Conservation (phyloP, 2,113 vertebrate species). For the Hyperopisus bebe region DNA sequence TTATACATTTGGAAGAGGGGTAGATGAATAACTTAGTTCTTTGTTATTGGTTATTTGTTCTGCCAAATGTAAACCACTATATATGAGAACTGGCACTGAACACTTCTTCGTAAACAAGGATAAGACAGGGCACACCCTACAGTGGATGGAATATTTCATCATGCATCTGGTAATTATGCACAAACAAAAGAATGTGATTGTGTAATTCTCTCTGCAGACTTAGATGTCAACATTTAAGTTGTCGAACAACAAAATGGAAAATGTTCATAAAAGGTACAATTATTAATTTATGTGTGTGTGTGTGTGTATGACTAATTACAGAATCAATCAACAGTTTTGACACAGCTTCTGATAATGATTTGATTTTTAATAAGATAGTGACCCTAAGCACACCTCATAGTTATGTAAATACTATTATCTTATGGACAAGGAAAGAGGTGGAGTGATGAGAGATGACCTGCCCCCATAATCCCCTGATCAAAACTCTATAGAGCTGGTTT, state of each 20-base stretch:
- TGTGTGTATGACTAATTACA: background rate
- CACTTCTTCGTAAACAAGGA: background rate
- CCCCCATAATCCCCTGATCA: background rate
- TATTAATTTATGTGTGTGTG: background rate
- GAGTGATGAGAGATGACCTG: background rate
- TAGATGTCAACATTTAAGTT: background rate
- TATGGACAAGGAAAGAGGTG: too few species aligned
- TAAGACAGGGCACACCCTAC: background rate
- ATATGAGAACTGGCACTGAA: background rate
- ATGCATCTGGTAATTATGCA: background rate
- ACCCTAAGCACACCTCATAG: background rate
- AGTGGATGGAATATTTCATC: background rate
- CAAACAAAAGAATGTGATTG: background rate
- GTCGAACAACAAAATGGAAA: background rate
- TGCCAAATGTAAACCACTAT: background rate
- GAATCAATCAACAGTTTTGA: background rate
- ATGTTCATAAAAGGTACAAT: background rate
- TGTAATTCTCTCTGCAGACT: background rate
- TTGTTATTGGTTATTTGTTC: background rate
- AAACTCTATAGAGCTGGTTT: background rate
- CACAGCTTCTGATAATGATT: background rate
- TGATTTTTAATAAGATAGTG: background rate
- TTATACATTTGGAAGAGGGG: background rate
- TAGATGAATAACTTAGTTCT: background rate
- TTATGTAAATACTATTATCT: background rate